Conservation (phyloP, 2,113 vertebrate species). For the Pycnonotus jocosus region DNA sequence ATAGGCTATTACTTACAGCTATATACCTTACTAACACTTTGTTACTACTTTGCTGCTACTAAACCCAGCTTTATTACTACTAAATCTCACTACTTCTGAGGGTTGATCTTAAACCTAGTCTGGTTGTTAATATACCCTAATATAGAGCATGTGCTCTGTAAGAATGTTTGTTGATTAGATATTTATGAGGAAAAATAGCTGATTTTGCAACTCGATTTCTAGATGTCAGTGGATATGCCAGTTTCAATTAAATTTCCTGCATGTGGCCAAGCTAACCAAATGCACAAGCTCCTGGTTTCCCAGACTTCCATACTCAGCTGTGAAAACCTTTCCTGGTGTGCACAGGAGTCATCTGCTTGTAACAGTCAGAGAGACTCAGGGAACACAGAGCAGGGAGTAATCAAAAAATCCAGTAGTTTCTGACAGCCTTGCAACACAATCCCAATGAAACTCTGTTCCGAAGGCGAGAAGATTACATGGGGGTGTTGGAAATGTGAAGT, state of each 20-base stretch:
- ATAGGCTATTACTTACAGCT: too few relatives aligned
- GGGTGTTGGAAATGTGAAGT: neutral
- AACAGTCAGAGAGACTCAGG: neutral
- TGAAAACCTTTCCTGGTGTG: rapidly evolving
- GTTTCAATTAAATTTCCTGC: neutral
- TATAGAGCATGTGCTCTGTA: neutral
- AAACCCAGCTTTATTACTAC: neutral
- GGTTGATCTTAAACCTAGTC: neutral
- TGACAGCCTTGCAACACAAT: neutral
- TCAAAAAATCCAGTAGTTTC: neutral
- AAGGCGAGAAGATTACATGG: neutral
- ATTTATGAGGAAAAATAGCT: neutral
- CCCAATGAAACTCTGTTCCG: neutral
- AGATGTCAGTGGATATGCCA: neutral
- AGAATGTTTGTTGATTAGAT: neutral
- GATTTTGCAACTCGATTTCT: neutral
- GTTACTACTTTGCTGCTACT: neutral
- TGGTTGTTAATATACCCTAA: neutral
- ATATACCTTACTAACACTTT: neutral
- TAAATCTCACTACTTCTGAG: neutral
- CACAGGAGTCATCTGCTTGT: neutral
- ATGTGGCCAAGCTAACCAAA: neutral
- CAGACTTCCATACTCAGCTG: neutral
- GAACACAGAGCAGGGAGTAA: neutral
- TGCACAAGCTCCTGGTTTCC: neutral